Percentiles rank a stretch among this genome's conserved stretches.
These are phyloP conservation scores for Prosapia bicincta DNA, from an alignment of 2,888 invertebrate species.

Conservation along the genomic window DNA sequence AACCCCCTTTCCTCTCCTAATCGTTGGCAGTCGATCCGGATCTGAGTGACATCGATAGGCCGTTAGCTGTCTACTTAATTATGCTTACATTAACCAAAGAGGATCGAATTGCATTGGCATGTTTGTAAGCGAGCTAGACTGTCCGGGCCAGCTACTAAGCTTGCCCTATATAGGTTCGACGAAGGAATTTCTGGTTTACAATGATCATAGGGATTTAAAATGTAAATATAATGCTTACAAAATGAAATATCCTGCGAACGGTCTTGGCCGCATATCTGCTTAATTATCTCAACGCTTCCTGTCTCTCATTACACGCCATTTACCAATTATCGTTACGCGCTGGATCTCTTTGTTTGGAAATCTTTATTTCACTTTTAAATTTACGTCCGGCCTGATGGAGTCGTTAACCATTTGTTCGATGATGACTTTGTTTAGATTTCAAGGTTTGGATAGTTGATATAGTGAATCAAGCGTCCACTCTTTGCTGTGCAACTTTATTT, in stretches of 20 bases:
- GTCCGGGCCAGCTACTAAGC: too few relatives aligned
- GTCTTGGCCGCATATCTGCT: neutral
- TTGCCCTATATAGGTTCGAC: too few relatives aligned
- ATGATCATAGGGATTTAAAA: too few relatives aligned
- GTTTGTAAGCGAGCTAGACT: neutral
- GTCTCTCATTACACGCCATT: slow-evolving; percentile 24
- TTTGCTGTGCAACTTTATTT: too few relatives aligned
- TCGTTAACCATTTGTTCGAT: neutral
- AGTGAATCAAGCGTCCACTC: too few relatives aligned
- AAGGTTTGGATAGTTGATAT: too few relatives aligned
- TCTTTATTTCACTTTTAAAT: slow-evolving; percentile 11
- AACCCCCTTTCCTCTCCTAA: too few relatives aligned
- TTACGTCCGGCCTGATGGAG: neutral
- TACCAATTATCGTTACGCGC: slow-evolving; percentile 18
- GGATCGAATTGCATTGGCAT: neutral
- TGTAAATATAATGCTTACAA: too few relatives aligned
- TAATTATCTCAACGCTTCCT: slow-evolving; percentile 23
- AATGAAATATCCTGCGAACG: too few relatives aligned
- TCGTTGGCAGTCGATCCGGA: neutral
- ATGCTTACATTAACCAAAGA: neutral
- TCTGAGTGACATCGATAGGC: neutral
- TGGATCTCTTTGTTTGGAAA: slow-evolving; percentile 19
- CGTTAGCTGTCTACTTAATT: neutral
- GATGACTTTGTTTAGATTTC: neutral
- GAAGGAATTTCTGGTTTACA: too few relatives aligned